A percentile compares a stretch with the other conserved stretches of the same genome.
These are phyloP conservation scores for Rhyacophila evoluta DNA, from an alignment of 2,888 invertebrate genomes.

Conservation along the genomic window DNA sequence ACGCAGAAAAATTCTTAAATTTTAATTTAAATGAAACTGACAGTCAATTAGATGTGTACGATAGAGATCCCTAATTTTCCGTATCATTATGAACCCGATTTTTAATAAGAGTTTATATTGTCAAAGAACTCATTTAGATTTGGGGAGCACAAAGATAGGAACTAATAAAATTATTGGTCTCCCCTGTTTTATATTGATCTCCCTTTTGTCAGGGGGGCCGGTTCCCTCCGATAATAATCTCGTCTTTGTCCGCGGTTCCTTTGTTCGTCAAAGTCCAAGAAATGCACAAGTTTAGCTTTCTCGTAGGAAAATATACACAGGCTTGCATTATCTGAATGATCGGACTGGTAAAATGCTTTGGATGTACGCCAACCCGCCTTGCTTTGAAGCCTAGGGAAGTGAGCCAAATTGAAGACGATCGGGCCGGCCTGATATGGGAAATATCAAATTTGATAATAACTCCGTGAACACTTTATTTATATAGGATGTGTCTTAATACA, in stretches of 20 bases:
- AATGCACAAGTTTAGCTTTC: constrained; percentile 43
- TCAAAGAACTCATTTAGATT: neutral
- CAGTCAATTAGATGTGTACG: no score
- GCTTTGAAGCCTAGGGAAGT: constrained; percentile 9
- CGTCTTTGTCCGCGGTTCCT: constrained; percentile 39
- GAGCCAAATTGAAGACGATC: constrained; percentile 25
- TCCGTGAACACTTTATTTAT: neutral
- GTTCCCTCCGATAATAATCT: constrained; percentile 39
- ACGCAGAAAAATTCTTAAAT: neutral
- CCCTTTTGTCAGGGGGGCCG: neutral
- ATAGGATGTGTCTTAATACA: no score
- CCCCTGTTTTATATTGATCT: neutral
- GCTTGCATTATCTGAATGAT: neutral
- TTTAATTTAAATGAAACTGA: no score
- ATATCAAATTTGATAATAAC: neutral
- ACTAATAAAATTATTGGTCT: constrained; percentile 9
- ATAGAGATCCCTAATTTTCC: no score
- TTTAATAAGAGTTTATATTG: constrained; percentile 4
- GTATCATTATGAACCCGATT: neutral
- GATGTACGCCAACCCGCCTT: neutral
- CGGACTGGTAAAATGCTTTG: neutral
- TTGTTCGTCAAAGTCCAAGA: constrained; percentile 51
- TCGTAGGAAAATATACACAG: constrained; percentile 29
- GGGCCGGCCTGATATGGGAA: neutral
- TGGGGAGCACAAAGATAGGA: neutral